Evolutionary conservation across 2,113 vertebrate genomes (phyloP).

Genomic region (Lepus timidus): DNA sequence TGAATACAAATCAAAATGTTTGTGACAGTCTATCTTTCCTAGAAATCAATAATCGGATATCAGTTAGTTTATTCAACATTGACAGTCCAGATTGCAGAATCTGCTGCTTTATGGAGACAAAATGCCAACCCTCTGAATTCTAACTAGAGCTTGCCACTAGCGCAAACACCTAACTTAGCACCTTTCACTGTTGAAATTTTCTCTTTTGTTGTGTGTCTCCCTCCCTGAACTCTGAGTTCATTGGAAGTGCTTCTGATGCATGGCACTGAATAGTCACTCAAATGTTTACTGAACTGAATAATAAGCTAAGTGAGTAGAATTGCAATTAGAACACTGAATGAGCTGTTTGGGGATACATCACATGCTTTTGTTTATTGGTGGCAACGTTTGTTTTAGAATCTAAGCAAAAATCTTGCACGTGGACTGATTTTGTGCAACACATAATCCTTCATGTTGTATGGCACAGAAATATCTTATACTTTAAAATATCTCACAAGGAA

Average conservation of each 20-base stretch:
- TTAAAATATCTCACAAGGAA: neutral
- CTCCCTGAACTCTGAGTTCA: neutral
- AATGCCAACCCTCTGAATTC: neutral
- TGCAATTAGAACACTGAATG: constrained; percentile 73
- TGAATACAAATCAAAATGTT: neutral
- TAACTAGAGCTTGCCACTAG: neutral
- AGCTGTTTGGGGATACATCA: constrained; percentile 68
- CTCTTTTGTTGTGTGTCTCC: constrained; percentile 23
- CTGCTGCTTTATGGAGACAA: neutral
- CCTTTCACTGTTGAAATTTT: constrained; percentile 4
- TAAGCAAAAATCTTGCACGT: constrained; percentile 66
- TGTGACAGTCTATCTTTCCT: neutral
- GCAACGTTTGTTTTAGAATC: constrained; percentile 77
- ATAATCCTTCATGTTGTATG: neutral
- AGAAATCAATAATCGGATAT: neutral
- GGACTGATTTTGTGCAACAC: constrained; percentile 26
- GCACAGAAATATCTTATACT: constrained; percentile 40
- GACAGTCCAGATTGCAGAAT: neutral
- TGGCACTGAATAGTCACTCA: constrained; percentile 70
- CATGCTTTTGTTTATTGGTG: constrained; percentile 77
- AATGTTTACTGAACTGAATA: constrained; percentile 78
- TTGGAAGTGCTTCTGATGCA: constrained; percentile 59
- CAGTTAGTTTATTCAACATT: neutral
- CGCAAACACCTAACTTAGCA: neutral
- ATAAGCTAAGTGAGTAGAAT: constrained; percentile 76